These are phyloP conservation scores for Pseudococcus viburni DNA, from an alignment of 2,888 invertebrate species.

Conservation along the genomic window DNA sequence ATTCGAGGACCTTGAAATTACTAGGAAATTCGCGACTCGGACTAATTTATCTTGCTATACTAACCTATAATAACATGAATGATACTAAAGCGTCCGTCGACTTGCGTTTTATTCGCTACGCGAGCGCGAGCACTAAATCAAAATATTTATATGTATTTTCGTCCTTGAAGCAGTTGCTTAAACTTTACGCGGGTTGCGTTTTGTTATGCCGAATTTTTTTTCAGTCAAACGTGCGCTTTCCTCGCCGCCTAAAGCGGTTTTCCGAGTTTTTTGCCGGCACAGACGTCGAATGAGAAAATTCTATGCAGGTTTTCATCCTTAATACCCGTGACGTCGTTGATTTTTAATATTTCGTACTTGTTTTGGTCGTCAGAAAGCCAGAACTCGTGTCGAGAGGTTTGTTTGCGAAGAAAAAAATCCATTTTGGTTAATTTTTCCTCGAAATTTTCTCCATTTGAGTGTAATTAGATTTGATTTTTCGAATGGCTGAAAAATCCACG, in stretches of 20 bases:
- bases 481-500: too few species aligned
- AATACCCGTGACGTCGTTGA: neutral
- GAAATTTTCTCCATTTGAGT: too few species aligned
- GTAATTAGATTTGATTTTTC: too few species aligned
- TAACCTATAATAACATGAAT: constrained; percentile 53
- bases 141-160: constrained; percentile 43
- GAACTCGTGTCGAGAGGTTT: neutral
- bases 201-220: constrained; percentile 11
- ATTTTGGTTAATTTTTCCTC: too few species aligned
- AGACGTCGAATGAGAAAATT: neutral
- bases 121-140: neutral
- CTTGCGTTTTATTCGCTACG: constrained; percentile 28
- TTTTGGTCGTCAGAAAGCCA: neutral
- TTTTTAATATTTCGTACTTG: constrained; percentile 11
- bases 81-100: constrained; percentile 49
- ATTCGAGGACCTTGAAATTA: constrained; percentile 46
- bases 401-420: too few species aligned
- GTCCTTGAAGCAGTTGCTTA: constrained; percentile 41
- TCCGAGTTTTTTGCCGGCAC: neutral
- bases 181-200: constrained; percentile 24
- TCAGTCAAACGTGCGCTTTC: neutral
- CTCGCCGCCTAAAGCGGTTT: neutral
- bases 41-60: constrained; percentile 50
- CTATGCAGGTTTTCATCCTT: neutral
- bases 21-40: constrained; percentile 35